Conservation (phyloP, 2,888 invertebrate species). For the Apodemia duryi region DNA sequence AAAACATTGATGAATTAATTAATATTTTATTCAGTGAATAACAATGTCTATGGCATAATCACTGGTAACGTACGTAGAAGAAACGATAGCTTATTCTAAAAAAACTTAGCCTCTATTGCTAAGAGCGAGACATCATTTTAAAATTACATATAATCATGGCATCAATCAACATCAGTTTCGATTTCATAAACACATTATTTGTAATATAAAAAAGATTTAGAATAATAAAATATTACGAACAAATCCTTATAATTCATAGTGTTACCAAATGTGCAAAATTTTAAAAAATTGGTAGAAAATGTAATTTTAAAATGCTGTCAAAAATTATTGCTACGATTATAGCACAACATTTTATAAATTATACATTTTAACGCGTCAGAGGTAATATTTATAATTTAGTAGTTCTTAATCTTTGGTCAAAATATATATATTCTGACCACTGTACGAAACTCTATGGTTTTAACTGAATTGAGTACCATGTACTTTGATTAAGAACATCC, state of each 20-base stretch:
- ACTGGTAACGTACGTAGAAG: conserved; percentile 70
- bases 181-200: neutral
- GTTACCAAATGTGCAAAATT: too few species aligned
- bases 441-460: neutral
- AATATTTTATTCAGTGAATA: conserved; percentile 69
- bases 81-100: conserved; percentile 42
- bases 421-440: neutral
- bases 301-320: conserved; percentile 2
- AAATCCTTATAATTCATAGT: neutral
- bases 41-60: conserved; percentile 76
- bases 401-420: neutral
- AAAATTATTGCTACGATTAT: conserved; percentile 13
- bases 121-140: conserved; percentile 17
- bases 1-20: too few species aligned
- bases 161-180: neutral
- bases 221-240: neutral
- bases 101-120: conserved; percentile 55
- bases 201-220: neutral
- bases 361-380: neutral
- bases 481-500: conserved; percentile 5
- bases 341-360: conserved; percentile 14
- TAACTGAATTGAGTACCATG: neutral
- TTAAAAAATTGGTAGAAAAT: neutral
- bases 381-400: conserved; percentile 4
- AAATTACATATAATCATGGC: neutral